Percentiles rank a stretch among this genome's conserved stretches.
Conservation (phyloP, 2,888 invertebrate genomes). For the Eristalis intricaria region DNA sequence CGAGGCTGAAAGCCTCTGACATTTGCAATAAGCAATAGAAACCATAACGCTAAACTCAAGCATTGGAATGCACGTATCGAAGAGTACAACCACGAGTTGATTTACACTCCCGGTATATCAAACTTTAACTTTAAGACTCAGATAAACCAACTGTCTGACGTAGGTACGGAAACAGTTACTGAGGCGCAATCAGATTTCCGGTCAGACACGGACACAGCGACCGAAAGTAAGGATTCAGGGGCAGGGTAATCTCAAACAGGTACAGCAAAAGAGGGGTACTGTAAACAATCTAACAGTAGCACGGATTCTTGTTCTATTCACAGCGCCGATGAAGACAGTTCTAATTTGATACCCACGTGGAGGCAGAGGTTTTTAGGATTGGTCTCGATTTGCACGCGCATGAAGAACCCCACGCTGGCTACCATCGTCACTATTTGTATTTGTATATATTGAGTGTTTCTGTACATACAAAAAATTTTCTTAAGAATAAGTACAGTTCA, state of each 20-base stretch:
- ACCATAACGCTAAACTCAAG: background rate
- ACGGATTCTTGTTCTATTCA: background rate
- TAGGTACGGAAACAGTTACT: background rate
- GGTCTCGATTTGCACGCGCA: too few species aligned
- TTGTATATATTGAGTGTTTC: too few species aligned
- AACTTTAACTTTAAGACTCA: background rate
- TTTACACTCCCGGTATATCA: too few species aligned
- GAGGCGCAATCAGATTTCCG: background rate
- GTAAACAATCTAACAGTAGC: background rate
- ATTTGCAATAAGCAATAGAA: background rate
- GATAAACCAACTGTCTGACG: background rate
- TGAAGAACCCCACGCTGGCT: too few species aligned
- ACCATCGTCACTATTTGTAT: too few species aligned
- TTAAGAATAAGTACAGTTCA: too few species aligned
- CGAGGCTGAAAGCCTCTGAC: background rate
- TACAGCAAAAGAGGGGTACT: background rate
- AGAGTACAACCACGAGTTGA: background rate
- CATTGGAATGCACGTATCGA: background rate
- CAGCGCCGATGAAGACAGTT: background rate
- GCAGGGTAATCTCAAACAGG: background rate
- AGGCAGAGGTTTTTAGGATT: too few species aligned
- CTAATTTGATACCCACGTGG: too few species aligned
- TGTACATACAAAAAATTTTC: too few species aligned
- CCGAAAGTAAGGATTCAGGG: background rate
- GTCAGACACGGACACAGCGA: too few species aligned